A percentile compares a stretch with the other conserved stretches of the same genome.
Conservation (phyloP, 2,888 invertebrate genomes). For the Drosophila picticornis region DNA sequence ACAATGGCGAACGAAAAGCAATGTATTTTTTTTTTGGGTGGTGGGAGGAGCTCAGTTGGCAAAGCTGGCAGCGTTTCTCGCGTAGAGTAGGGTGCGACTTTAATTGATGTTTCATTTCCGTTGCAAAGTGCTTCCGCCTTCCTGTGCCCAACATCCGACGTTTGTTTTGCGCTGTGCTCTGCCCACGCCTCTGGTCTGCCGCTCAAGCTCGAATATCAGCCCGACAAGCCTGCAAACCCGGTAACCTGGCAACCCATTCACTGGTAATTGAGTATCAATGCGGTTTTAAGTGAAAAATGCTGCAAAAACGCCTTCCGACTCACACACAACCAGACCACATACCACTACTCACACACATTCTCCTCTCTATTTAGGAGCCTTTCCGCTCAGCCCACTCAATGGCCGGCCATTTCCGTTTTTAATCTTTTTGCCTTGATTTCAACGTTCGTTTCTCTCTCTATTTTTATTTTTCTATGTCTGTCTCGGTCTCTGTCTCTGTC, state of each 20-base stretch:
- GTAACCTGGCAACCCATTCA: slow-evolving; percentile 45
- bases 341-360: neutral
- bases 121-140: slow-evolving; percentile 80
- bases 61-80: slow-evolving; percentile 30
- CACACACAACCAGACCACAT: slow-evolving; percentile 3
- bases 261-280: slow-evolving; percentile 81
- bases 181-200: neutral
- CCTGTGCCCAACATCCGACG: slow-evolving; percentile 67
- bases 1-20: slow-evolving; percentile 51
- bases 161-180: slow-evolving; percentile 54
- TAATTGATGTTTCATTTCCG: slow-evolving; percentile 84
- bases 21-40: slow-evolving; percentile 38
- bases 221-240: slow-evolving; percentile 19
- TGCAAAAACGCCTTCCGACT: slow-evolving; percentile 23
- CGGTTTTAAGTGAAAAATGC: slow-evolving; percentile 81
- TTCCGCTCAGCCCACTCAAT: slow-evolving; percentile 25
- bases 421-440: slow-evolving; percentile 77
- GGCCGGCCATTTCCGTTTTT: slow-evolving; percentile 69
- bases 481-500: slow-evolving; percentile 12
- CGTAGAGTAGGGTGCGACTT: slow-evolving; percentile 60
- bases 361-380: neutral
- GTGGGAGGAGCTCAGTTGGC: slow-evolving; percentile 20
- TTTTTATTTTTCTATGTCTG: slow-evolving; percentile 20
- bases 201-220: slow-evolving; percentile 26
- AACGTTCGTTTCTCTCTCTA: slow-evolving; percentile 33